phyloP scores from a whole-genome alignment of 2,888 invertebrate genomes.

The Spialia ferax region DNA sequence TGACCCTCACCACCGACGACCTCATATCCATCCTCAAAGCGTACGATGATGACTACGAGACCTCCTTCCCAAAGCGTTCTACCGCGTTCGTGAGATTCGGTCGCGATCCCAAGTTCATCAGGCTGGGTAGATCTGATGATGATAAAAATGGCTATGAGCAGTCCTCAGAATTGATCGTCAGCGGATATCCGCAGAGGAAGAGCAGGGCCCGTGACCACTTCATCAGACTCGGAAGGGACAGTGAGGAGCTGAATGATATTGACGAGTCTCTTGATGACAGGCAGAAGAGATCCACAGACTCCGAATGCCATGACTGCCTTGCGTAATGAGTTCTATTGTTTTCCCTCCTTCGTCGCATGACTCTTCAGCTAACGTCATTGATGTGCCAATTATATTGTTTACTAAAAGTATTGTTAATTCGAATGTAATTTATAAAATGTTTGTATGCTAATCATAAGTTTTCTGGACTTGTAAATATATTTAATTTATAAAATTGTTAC shows the following conservation, averaged over 20 bases:
- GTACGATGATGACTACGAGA: conserved; percentile 74
- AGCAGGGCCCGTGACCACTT: conserved; percentile 76
- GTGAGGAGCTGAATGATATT: conserved; percentile 65
- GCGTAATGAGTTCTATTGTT: conserved; percentile 58
- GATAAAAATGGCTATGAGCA: conserved; percentile 65
- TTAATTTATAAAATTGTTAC: conserved; percentile 11
- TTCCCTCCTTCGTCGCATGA: conserved; percentile 44
- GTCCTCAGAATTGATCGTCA: conserved; percentile 59
- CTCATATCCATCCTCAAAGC: conserved; percentile 67
- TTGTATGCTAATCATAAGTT: not conserved
- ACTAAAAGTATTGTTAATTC: not conserved
- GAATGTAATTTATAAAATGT: conserved; percentile 1
- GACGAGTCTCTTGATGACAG: conserved; percentile 65
- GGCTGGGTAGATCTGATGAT: conserved; percentile 75
- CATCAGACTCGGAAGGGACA: conserved; percentile 76
- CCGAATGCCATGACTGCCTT: conserved; percentile 68
- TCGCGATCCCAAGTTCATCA: conserved; percentile 78
- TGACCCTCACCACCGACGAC: conserved; percentile 70
- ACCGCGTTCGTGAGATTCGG: conserved; percentile 73
- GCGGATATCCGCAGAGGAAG: conserved; percentile 72
- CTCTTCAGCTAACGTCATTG: conserved; percentile 25
- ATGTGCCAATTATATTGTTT: conserved; percentile 47
- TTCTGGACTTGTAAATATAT: conserved; percentile 27
- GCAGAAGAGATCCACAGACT: conserved; percentile 66
- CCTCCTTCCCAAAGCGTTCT: conserved; percentile 62